Percentiles rank a stretch among this genome's conserved stretches.
phyloP scores from a whole-genome alignment of 37 sponge, comb jelly and placozoan genomes.

The Haliclona indistincta region DNA sequence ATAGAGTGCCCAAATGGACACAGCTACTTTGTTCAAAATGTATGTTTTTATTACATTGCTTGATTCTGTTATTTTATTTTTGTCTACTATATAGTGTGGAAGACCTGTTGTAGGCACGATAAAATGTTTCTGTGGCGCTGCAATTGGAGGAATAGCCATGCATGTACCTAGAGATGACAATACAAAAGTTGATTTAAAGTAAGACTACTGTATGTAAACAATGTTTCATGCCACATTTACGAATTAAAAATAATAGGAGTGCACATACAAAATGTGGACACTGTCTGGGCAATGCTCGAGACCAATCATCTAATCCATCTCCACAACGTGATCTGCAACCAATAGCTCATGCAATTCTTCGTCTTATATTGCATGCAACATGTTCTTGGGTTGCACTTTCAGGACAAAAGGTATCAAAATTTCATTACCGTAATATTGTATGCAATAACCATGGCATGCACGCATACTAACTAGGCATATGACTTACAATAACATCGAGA shows the following conservation, averaged over 20 bases:
- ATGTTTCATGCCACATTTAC: background rate
- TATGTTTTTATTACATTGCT: background rate
- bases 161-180: background rate
- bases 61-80: background rate
- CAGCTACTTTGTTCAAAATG: slow-evolving; percentile 10
- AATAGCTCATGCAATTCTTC: too few species aligned
- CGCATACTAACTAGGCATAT: too few species aligned
- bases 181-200: background rate
- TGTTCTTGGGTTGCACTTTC: slow-evolving; percentile 4
- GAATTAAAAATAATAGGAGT: background rate
- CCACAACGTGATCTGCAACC: slow-evolving; percentile 3
- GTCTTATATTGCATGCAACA: background rate
- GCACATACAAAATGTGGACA: slow-evolving; percentile 3
- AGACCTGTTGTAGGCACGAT: background rate
- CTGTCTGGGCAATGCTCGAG: background rate
- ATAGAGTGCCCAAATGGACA: slow-evolving; percentile 16
- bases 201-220: background rate
- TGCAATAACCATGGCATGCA: too few species aligned
- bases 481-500: too few species aligned
- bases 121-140: slow-evolving; percentile 16
- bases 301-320: background rate
- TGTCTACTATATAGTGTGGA: background rate
- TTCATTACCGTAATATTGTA: too few species aligned
- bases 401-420: background rate
- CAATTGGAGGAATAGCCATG: slow-evolving; percentile 7